Conservation (phyloP, 2,113 vertebrate genomes). For the Salminus brasiliensis region DNA sequence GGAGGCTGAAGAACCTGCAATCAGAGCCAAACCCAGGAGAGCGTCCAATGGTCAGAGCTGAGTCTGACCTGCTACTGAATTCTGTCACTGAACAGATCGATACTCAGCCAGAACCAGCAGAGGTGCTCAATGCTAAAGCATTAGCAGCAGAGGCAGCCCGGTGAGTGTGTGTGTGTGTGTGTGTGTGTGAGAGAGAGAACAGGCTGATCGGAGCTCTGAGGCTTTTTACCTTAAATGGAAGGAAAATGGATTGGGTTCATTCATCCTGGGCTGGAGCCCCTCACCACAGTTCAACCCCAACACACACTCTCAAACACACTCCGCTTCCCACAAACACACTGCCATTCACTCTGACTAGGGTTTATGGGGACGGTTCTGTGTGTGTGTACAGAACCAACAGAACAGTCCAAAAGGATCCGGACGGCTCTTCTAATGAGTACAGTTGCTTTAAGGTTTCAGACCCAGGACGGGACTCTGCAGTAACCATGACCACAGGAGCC, state of each 20-base stretch:
- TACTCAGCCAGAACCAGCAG: neutral
- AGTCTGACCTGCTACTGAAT: no score
- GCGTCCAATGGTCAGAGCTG: no score
- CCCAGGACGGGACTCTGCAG: no score
- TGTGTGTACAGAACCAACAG: no score
- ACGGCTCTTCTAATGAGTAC: no score
- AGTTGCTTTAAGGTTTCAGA: no score
- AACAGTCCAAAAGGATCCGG: no score
- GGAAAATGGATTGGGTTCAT: neutral
- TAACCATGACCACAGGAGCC: no score
- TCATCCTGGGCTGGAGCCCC: neutral
- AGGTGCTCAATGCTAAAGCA: no score
- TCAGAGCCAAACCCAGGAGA: neutral
- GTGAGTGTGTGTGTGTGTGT: slow-evolving; percentile 9
- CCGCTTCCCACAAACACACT: neutral
- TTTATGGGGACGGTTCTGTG: no score
- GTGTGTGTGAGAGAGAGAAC: neutral
- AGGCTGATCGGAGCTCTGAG: neutral
- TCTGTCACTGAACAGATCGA: neutral
- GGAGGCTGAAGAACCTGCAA: neutral
- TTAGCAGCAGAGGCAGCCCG: no score
- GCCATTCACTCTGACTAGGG: no score
- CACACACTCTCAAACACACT: neutral
- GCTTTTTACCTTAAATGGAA: neutral
- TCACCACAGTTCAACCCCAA: neutral